Conservation (phyloP, 1,140 invertebrate species). For the Pseudachorutes palmiensis region DNA sequence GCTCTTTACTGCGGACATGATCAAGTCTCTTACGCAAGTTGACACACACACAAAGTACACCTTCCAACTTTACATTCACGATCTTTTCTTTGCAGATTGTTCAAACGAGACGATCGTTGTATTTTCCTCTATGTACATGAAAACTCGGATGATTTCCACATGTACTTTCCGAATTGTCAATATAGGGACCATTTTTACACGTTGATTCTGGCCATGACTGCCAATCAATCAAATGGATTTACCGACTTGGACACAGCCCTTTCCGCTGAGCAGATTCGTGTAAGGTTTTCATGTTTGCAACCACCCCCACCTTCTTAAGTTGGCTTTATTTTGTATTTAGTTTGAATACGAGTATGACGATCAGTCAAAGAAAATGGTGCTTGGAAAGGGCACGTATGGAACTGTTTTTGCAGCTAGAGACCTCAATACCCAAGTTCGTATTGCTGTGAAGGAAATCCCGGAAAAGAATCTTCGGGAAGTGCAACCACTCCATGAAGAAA, state of each 20-base stretch:
- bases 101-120: constrained; percentile 90
- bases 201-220: constrained; percentile 70
- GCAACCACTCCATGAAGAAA: constrained; percentile 97
- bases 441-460: constrained; percentile 96
- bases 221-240: constrained; percentile 73
- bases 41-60: no score
- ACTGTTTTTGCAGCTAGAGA: constrained; percentile 90
- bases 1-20: constrained; percentile 83
- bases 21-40: constrained; percentile 72
- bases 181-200: constrained; percentile 77
- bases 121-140: constrained; percentile 96
- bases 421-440: constrained; percentile 86
- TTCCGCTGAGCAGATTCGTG: constrained; percentile 60
- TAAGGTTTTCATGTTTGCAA: constrained; percentile 39
- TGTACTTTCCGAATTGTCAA: constrained; percentile 84
- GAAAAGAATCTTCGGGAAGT: constrained; percentile 94
- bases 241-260: constrained; percentile 69
- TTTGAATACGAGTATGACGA: constrained; percentile 96
- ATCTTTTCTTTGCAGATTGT: constrained; percentile 56
- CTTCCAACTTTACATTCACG: no score
- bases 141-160: constrained; percentile 98
- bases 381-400: constrained; percentile 95
- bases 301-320: neutral
- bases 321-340: constrained; percentile 48
- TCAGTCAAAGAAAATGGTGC: constrained; percentile 69